phyloP scores from a whole-genome alignment of 1,140 invertebrate species.

The Dreissena rostriformis region DNA sequence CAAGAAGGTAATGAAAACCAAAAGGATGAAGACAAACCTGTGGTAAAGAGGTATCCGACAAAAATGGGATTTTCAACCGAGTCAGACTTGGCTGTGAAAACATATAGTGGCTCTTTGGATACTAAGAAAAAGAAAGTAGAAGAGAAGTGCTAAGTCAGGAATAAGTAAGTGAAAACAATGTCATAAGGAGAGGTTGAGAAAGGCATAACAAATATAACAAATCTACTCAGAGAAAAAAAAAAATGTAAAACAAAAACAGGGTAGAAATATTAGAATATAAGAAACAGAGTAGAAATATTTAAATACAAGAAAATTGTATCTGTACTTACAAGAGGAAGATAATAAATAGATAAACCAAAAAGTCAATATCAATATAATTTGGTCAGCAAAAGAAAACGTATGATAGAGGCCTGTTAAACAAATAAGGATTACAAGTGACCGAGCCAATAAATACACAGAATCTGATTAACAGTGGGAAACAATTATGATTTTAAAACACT shows the following conservation, averaged over 20 bases:
- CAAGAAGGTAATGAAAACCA: too few species aligned
- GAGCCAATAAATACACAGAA: too few species aligned
- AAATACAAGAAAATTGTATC: not conserved
- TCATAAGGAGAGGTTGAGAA: not conserved
- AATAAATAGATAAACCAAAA: not conserved
- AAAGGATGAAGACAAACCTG: slow-evolving; percentile 14
- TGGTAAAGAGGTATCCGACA: slow-evolving; percentile 28
- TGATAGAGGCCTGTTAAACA: too few species aligned
- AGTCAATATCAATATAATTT: too few species aligned
- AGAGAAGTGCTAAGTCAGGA: not conserved
- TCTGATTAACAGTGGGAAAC: too few species aligned
- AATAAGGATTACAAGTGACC: too few species aligned
- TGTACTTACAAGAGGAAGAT: not conserved
- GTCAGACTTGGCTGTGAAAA: slow-evolving; percentile 12
- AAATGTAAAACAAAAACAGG: not conserved
- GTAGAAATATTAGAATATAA: not conserved
- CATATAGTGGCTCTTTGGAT: not conserved
- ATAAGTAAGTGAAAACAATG: not conserved
- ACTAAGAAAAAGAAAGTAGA: not conserved
- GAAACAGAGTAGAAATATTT: not conserved
- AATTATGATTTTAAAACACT: too few species aligned
- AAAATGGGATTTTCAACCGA: not conserved
- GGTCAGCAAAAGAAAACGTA: too few species aligned
- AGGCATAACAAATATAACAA: not conserved
- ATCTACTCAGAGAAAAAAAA: not conserved